Evolutionary conservation across 2,797 vertebrate genomes (phyloP).

Genomic region (Cossypha polioptera): DNA sequence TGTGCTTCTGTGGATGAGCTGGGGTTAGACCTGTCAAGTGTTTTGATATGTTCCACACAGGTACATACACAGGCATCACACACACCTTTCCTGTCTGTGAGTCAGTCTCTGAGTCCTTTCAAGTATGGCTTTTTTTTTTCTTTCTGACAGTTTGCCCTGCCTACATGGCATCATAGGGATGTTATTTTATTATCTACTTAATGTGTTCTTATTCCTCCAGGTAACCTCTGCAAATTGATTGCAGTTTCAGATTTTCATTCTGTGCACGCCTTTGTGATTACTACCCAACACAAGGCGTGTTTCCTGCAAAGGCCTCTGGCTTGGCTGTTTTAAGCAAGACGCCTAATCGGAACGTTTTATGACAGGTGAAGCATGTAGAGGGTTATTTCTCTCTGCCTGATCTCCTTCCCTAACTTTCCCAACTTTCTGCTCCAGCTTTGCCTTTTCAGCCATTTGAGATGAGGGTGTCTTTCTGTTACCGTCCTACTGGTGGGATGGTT

Average conservation of each 20-base stretch:
- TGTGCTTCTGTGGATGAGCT: not conserved
- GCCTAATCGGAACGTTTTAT: accelerated
- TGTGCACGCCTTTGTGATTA: not conserved
- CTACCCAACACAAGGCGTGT: not conserved
- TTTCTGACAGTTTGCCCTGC: not conserved
- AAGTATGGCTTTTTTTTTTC: not conserved
- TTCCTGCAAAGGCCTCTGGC: not conserved
- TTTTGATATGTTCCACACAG: not conserved
- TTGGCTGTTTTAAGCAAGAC: not conserved
- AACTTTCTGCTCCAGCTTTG: not conserved
- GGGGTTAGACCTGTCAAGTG: not conserved
- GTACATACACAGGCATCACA: not conserved
- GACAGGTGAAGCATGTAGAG: not conserved
- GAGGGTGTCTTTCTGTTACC: not conserved
- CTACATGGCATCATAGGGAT: accelerated
- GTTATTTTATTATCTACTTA: not conserved
- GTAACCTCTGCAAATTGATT: not conserved
- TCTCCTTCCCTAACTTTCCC: not conserved
- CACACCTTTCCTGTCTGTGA: not conserved
- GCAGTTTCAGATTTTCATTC: not conserved
- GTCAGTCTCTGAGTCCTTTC: not conserved
- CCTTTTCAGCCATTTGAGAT: not conserved
- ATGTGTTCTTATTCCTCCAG: not conserved
- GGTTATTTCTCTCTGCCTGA: not conserved
- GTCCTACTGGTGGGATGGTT: not conserved